Percentiles rank a stretch among this genome's conserved stretches.
phyloP scores from a whole-genome alignment of 2,888 invertebrate genomes.

The Chymomyza procnemis region DNA sequence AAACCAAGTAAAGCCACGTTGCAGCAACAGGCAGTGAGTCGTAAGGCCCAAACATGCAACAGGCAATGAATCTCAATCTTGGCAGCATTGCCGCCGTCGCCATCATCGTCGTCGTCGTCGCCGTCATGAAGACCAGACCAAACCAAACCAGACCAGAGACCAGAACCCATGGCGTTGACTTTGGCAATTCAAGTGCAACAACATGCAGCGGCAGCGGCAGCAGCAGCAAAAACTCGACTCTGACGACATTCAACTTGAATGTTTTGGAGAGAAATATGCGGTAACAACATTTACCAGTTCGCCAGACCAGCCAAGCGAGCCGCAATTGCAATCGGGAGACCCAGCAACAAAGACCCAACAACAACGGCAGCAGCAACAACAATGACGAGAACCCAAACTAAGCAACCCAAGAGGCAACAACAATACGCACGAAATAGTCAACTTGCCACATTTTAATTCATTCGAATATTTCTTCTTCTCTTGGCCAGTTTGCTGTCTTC shows the following conservation, averaged over 20 bases:
- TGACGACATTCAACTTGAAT: constrained; percentile 64
- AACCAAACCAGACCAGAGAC: constrained; percentile 8
- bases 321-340: constrained; percentile 23
- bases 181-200: constrained; percentile 68
- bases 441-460: constrained; percentile 75
- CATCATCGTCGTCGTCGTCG: not conserved
- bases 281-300: constrained; percentile 64
- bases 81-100: constrained; percentile 46
- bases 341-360: constrained; percentile 20
- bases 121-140: constrained; percentile 18
- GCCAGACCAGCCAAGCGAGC: constrained; percentile 36
- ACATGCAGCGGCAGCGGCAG: constrained; percentile 6
- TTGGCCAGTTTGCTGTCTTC: constrained; percentile 30
- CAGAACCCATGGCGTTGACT: constrained; percentile 60
- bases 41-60: constrained; percentile 66
- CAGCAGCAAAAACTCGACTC: constrained; percentile 18
- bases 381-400: not conserved
- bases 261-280: constrained; percentile 64
- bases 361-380: constrained; percentile 21
- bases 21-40: constrained; percentile 53
- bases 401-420: constrained; percentile 24
- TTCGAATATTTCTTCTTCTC: constrained; percentile 59
- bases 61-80: constrained; percentile 71
- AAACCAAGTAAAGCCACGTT: constrained; percentile 1
- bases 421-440: constrained; percentile 62